Conservation (phyloP, 2,888 invertebrate genomes). For the Epirrhoe tristata region DNA sequence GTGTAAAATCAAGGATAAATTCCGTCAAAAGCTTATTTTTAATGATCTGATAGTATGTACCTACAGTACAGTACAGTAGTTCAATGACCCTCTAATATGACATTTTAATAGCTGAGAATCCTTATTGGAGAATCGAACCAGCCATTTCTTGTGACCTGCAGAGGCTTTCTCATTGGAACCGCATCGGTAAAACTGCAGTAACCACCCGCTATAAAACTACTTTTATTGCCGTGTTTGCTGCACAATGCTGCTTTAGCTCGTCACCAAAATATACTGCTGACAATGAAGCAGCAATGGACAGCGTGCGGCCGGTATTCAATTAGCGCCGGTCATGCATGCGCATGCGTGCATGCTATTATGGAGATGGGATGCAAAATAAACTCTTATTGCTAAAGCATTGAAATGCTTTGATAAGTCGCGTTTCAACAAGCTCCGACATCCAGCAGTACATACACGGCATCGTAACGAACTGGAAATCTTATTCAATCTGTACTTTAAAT, state of each 20-base stretch:
- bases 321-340: slow-evolving; percentile 48
- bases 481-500: neutral
- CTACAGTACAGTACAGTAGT: no score
- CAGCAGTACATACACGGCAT: neutral
- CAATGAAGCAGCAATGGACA: slow-evolving; percentile 22
- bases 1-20: no score
- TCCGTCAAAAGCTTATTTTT: no score
- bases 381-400: neutral
- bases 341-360: slow-evolving; percentile 43
- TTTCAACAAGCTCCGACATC: slow-evolving; percentile 11
- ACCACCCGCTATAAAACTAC: slow-evolving; percentile 32
- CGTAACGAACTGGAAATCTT: neutral
- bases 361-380: slow-evolving; percentile 24
- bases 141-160: neutral
- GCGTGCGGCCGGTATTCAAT: slow-evolving; percentile 56
- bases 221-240: slow-evolving; percentile 19
- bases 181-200: slow-evolving; percentile 37
- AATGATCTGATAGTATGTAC: no score
- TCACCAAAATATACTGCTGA: neutral
- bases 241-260: slow-evolving; percentile 15
- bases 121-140: neutral
- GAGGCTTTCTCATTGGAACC: slow-evolving; percentile 30
- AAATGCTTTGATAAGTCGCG: slow-evolving; percentile 11
- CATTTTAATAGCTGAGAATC: neutral
- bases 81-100: no score